Conservation (phyloP, 2,888 invertebrate genomes). For the Phengaris alcon region DNA sequence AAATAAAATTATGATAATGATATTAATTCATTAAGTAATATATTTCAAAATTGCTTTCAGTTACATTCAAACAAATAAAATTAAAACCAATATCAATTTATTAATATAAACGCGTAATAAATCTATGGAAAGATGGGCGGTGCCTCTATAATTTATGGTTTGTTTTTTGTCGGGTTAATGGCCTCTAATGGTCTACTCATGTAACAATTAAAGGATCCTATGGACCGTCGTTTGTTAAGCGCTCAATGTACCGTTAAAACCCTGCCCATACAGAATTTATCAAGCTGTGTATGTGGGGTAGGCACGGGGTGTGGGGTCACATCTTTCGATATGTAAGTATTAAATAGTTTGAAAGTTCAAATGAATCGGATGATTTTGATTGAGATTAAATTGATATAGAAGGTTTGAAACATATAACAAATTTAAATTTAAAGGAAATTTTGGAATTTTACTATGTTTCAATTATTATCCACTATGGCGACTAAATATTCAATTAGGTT, state of each 20-base stretch:
- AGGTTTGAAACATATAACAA: background rate
- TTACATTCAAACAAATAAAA: too few species aligned
- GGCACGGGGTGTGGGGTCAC: background rate
- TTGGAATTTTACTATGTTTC: too few species aligned
- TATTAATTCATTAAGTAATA: too few species aligned
- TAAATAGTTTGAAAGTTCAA: background rate
- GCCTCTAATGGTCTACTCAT: conserved; percentile 69
- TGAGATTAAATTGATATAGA: background rate
- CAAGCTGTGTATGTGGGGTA: conserved; percentile 18
- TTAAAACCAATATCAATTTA: background rate
- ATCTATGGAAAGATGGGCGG: conserved; percentile 56
- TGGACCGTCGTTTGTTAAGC: conserved; percentile 46
- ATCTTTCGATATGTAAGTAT: background rate
- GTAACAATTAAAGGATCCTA: conserved; percentile 61
- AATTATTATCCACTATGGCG: too few species aligned
- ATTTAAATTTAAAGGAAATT: too few species aligned
- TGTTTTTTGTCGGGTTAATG: conserved; percentile 75
- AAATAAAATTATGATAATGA: too few species aligned
- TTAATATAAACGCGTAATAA: background rate
- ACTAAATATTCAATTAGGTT: too few species aligned
- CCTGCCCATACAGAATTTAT: conserved; percentile 28
- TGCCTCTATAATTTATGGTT: conserved; percentile 66
- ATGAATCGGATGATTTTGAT: conserved; percentile 1
- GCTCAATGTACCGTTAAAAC: conserved; percentile 43
- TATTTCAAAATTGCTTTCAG: too few species aligned